Conservation (phyloP, 2,113 vertebrate genomes). For the Paralichthys olivaceus region DNA sequence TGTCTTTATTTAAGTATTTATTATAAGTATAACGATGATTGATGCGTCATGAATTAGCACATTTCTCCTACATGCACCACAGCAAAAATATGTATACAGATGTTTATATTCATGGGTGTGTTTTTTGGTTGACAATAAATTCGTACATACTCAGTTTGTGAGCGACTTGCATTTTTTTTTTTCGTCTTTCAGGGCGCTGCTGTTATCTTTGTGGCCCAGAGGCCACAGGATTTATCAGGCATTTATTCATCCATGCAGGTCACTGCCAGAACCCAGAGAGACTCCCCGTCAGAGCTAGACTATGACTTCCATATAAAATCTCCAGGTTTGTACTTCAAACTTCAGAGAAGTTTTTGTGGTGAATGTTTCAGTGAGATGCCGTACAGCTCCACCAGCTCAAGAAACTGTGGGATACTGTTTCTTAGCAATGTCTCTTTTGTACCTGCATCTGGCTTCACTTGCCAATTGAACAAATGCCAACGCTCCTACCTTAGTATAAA, state of each 20-base stretch:
- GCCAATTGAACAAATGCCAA: conserved; percentile 32
- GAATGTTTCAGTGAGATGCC: conserved; percentile 20
- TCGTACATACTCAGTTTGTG: conserved; percentile 29
- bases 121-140: conserved; percentile 15
- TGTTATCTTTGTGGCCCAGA: conserved; percentile 72
- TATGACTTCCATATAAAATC: neutral
- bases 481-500: no score
- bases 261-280: conserved; percentile 24
- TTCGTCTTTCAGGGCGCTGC: conserved; percentile 17
- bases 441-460: conserved; percentile 24
- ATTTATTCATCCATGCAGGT: conserved; percentile 58
- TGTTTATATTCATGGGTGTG: neutral
- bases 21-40: neutral
- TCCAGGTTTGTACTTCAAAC: conserved; percentile 19
- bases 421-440: conserved; percentile 24
- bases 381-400: neutral
- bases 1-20: neutral
- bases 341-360: conserved; percentile 44
- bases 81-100: no score
- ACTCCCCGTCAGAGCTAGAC: conserved; percentile 16
- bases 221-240: conserved; percentile 64
- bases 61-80: no score
- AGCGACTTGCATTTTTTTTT: neutral
- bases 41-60: no score
- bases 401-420: conserved; percentile 21